Base-by-base conservation (phyloP, 2,888 invertebrate genomes). In the Tenthredo distinguenda region DNA sequence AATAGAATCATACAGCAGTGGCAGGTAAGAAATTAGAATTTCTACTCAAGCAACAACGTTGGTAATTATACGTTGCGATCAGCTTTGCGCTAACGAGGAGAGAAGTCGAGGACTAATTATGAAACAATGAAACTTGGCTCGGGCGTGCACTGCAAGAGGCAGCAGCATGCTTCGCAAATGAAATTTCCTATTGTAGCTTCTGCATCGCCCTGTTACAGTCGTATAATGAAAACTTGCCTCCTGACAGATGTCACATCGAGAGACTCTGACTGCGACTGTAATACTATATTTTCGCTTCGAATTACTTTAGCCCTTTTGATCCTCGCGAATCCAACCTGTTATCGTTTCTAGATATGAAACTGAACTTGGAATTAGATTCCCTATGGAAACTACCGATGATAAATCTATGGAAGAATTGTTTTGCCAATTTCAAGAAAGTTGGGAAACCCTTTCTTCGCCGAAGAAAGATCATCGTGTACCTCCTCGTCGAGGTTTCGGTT, bases 361-460 rank as follows among this genome's bases (percentile, higher is more conserved):
- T 37, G 0, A 71, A 34, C 34, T 37, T 71, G n/a, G 5, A 15
- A 71, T 15, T 0, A 71, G 37, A 7, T 31, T 31, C 9, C 6
- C 7, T n/a, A 26, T 34, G 18, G 7, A n/a, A 72, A 72, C 3
- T 18, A 18, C 71, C 4, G 7, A 37, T 34, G 31, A 55, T 79
- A 37, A n/a, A n/a, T n/a, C n/a, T n/a, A n/a, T n/a, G 26, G n/a
- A 1, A 15, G 21, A 43, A 43, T 74, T 10, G 43, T 40, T 74
- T 74, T 74, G 43, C 21, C 74, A 43, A 74, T 74, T 74, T 21
- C 9, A 37, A 31, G 12, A 34, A 71, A 3, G 31, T 71, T 15
- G 0, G 7, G 68, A 15, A 89, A 88, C 88, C 86, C 89, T 89
- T 87, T 87, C 89, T 88, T 89, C 86, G 86, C 71, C 86, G 2